phyloP scores from a whole-genome alignment of 2,797 vertebrate species.

The Intellagama lesueurii region DNA sequence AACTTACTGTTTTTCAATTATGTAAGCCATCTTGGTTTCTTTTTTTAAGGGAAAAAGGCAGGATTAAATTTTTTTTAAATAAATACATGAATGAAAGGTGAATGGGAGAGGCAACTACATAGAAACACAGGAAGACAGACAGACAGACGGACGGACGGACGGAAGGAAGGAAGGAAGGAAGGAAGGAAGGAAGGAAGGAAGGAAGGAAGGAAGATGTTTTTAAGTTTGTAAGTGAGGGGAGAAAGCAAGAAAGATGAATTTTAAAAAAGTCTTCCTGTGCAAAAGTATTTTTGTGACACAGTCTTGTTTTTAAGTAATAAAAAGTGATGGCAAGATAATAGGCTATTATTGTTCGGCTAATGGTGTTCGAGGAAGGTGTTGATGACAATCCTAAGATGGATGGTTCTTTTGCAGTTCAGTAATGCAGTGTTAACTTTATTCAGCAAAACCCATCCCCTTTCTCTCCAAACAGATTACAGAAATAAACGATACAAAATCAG shows the following conservation, averaged over 20 bases:
- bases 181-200: too few relatives aligned
- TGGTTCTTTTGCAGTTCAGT: neutral
- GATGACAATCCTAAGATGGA: slow-evolving; percentile 14
- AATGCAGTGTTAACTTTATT: neutral
- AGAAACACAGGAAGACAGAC: too few relatives aligned
- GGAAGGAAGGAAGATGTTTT: neutral
- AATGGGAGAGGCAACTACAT: too few relatives aligned
- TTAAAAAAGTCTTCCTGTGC: neutral
- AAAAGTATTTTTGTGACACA: neutral
- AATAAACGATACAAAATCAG: neutral
- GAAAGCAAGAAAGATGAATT: neutral
- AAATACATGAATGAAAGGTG: too few relatives aligned
- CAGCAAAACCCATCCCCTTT: neutral
- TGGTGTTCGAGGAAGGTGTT: fast-evolving
- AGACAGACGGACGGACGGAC: too few relatives aligned
- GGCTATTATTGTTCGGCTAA: neutral
- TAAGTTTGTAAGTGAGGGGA: neutral
- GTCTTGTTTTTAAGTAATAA: neutral
- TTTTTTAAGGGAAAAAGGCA: too few relatives aligned
- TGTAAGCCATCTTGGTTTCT: too few relatives aligned
- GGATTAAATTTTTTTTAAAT: too few relatives aligned
- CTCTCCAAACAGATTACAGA: slow-evolving; percentile 13
- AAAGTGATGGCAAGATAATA: neutral
- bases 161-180: neutral
- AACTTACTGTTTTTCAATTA: too few relatives aligned